Evolutionary conservation across 2,797 vertebrate species (phyloP).

Genomic region (Darevskia mixta): DNA sequence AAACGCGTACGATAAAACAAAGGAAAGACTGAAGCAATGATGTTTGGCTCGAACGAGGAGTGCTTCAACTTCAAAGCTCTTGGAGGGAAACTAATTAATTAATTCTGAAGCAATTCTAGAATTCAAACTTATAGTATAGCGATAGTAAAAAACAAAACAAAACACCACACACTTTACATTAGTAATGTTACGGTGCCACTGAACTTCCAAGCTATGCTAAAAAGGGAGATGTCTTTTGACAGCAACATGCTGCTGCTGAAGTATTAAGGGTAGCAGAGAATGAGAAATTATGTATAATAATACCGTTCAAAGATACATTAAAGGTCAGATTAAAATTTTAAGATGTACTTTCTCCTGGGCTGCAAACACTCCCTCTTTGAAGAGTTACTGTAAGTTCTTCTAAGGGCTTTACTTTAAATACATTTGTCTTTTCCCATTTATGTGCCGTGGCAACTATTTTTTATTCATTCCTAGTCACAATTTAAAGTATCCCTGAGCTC

Average conservation of each 20-base stretch:
- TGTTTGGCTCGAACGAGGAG: not conserved
- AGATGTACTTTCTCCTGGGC: conserved; percentile 41
- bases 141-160: conserved; percentile 24
- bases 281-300: conserved; percentile 44
- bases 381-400: conserved; percentile 21
- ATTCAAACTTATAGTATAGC: conserved; percentile 29
- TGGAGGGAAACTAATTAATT: conserved; percentile 57
- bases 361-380: conserved; percentile 27
- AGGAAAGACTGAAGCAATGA: not conserved
- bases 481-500: not conserved
- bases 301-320: conserved; percentile 46
- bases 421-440: not conserved
- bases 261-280: conserved; percentile 36
- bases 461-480: not conserved
- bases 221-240: conserved; percentile 39
- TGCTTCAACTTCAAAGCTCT: conserved; percentile 37
- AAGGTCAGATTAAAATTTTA: conserved; percentile 41
- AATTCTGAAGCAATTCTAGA: conserved; percentile 41
- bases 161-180: conserved; percentile 20
- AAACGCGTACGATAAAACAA: conserved; percentile 42
- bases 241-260: conserved; percentile 30
- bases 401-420: conserved; percentile 24
- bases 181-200: conserved; percentile 48
- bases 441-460: not conserved
- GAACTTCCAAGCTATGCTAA: conserved; percentile 48